phyloP scores from a whole-genome alignment of 2,797 vertebrate genomes.

The Chelon labrosus region DNA sequence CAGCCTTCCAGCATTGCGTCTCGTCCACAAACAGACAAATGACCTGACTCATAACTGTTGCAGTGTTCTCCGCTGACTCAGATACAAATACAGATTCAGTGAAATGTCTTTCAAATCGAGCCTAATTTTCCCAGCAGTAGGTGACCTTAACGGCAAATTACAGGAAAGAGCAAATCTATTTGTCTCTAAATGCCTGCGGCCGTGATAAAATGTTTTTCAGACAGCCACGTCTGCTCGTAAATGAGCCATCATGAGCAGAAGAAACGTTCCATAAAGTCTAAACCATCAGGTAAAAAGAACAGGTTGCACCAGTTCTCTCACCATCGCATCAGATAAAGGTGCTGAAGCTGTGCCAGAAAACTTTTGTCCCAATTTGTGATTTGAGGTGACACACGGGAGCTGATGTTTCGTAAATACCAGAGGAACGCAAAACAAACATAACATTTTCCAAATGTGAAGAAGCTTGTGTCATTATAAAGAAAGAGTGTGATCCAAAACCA shows the following conservation, averaged over 20 bases:
- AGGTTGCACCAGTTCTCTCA: slow-evolving; percentile 63
- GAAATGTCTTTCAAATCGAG: slow-evolving; percentile 13
- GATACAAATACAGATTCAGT: not conserved
- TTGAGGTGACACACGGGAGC: slow-evolving; percentile 27
- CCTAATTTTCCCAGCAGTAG: slow-evolving; percentile 3
- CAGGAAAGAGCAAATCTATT: slow-evolving; percentile 30
- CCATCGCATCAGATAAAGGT: slow-evolving; percentile 58
- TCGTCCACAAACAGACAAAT: not conserved
- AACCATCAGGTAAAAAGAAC: slow-evolving; percentile 61
- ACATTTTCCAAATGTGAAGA: not conserved
- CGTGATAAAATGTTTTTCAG: slow-evolving; percentile 12
- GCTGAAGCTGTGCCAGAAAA: slow-evolving; percentile 28
- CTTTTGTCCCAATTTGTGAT: slow-evolving; percentile 13
- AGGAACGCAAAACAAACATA: not conserved
- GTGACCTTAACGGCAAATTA: slow-evolving; percentile 26
- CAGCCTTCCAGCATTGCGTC: not conserved
- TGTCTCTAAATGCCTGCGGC: slow-evolving; percentile 24
- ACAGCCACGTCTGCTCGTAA: slow-evolving; percentile 5
- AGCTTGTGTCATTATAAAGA: not conserved
- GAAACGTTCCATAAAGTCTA: slow-evolving; percentile 28
- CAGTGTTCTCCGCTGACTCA: not conserved
- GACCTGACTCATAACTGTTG: not conserved
- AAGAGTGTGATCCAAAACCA: too few species aligned
- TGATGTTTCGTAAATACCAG: not conserved
- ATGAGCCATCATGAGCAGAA: slow-evolving; percentile 9